A percentile compares a stretch with the other conserved stretches of the same genome.
Evolutionary conservation across 1,140 invertebrate species (phyloP).

Genomic region (Amphibalanus amphitrite): DNA sequence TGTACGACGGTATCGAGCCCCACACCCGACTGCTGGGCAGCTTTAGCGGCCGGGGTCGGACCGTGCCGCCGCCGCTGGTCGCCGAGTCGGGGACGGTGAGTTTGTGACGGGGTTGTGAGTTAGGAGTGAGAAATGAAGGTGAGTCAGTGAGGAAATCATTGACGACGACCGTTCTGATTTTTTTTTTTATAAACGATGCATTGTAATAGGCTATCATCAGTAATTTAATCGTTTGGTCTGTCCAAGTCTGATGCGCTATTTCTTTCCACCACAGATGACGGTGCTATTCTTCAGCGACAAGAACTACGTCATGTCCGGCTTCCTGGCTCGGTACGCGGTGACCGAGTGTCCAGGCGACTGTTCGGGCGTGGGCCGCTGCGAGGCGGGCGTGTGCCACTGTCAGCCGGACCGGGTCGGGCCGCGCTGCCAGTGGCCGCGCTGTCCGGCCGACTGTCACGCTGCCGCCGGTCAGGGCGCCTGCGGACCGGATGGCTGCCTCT

Average conservation of each 20-base stretch:
- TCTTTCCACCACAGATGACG: constrained; percentile 43
- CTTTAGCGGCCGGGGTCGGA: constrained; percentile 85
- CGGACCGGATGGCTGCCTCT: constrained; percentile 21
- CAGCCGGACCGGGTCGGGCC: constrained; percentile 59
- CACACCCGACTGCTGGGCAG: constrained; percentile 67
- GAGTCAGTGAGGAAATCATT: too few relatives aligned
- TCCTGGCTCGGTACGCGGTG: constrained; percentile 71
- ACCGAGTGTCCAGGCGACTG: constrained; percentile 84
- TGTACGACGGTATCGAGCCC: constrained; percentile 88
- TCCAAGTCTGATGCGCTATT: too few relatives aligned
- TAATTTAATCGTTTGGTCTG: too few relatives aligned
- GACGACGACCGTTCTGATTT: too few relatives aligned
- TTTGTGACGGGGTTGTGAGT: background rate
- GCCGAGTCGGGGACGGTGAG: constrained; percentile 55
- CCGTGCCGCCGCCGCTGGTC: constrained; percentile 65
- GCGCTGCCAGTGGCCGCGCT: constrained; percentile 47
- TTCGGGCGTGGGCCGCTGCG: constrained; percentile 59
- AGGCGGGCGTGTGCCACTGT: constrained; percentile 62
- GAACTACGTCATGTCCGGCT: constrained; percentile 81
- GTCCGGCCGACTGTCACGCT: constrained; percentile 25
- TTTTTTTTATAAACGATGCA: too few relatives aligned
- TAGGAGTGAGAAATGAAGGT: too few relatives aligned
- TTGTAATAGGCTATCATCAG: too few relatives aligned
- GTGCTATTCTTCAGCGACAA: constrained; percentile 86
- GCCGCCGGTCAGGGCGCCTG: constrained; percentile 19